These are phyloP conservation scores for Phycodurus eques DNA, from an alignment of 2,113 vertebrate genomes.

Conservation along the genomic window DNA sequence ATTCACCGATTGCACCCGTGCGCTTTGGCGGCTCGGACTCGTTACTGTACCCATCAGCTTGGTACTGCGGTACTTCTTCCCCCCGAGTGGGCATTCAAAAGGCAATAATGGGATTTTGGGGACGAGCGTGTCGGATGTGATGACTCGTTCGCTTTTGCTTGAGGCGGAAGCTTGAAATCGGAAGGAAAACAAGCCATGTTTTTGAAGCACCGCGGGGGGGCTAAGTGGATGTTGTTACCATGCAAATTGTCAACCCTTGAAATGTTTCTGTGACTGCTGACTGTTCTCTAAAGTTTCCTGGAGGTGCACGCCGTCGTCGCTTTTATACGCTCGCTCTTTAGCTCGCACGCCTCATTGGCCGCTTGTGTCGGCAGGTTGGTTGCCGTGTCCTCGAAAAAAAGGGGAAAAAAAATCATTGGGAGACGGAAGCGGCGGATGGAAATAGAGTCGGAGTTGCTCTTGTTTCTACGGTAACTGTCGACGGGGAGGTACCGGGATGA, in stretches of 20 bases:
- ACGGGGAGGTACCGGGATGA: constrained; percentile 76
- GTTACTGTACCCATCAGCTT: neutral
- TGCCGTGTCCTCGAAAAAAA: constrained; percentile 55
- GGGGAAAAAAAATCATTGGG: constrained; percentile 68
- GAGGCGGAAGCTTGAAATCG: constrained; percentile 13
- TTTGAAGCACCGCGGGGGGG: neutral
- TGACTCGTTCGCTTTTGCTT: constrained; percentile 37
- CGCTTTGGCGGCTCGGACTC: too few species aligned
- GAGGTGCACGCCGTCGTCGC: constrained; percentile 27
- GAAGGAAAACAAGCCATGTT: constrained; percentile 20
- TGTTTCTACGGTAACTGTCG: constrained; percentile 83
- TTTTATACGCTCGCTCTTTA: constrained; percentile 52
- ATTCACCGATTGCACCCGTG: too few species aligned
- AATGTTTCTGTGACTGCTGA: neutral
- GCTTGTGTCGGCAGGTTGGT: constrained; percentile 59
- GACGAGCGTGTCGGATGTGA: constrained; percentile 48
- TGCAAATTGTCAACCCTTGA: neutral
- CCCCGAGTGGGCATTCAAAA: constrained; percentile 28
- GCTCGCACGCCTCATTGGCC: constrained; percentile 54
- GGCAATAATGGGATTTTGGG: constrained; percentile 56
- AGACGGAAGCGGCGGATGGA: constrained; percentile 73
- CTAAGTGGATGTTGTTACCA: neutral
- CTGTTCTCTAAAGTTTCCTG: neutral
- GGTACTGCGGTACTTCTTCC: neutral
- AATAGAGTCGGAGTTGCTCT: constrained; percentile 81